Evolutionary conservation across 2,888 invertebrate genomes (phyloP).

Genomic region (Hyposoter dolosus): DNA sequence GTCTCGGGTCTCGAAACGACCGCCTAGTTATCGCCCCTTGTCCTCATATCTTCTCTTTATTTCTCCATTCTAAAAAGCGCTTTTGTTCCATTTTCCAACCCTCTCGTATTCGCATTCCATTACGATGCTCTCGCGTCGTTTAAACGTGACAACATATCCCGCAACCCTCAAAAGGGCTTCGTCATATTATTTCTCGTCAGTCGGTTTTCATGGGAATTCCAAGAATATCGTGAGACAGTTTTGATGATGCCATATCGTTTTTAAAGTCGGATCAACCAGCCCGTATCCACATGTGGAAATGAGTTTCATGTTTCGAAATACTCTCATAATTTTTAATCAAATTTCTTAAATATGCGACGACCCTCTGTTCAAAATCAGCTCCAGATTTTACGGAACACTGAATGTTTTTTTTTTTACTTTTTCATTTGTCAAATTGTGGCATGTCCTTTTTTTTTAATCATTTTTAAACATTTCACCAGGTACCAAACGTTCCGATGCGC

Average conservation of each 20-base stretch:
- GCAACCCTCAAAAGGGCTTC: neutral
- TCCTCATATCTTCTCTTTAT: conserved; percentile 18
- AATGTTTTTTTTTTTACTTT: neutral
- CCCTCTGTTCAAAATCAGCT: neutral
- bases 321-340: neutral
- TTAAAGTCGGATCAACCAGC: neutral
- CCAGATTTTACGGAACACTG: too few species aligned
- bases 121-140: neutral
- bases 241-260: neutral
- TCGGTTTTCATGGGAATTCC: conserved; percentile 4
- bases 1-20: conserved; percentile 7
- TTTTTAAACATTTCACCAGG: neutral
- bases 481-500: neutral
- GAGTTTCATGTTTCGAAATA: neutral
- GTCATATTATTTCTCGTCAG: neutral
- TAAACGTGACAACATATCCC: neutral
- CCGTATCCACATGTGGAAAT: neutral
- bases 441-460: neutral
- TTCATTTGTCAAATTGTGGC: neutral
- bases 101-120: conserved; percentile 22
- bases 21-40: conserved; percentile 9
- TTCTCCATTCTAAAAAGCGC: conserved; percentile 27
- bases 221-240: neutral
- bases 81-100: conserved; percentile 31
- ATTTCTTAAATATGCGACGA: neutral